Conservation (phyloP, 1,140 invertebrate species). For the Wasmannia auropunctata region DNA sequence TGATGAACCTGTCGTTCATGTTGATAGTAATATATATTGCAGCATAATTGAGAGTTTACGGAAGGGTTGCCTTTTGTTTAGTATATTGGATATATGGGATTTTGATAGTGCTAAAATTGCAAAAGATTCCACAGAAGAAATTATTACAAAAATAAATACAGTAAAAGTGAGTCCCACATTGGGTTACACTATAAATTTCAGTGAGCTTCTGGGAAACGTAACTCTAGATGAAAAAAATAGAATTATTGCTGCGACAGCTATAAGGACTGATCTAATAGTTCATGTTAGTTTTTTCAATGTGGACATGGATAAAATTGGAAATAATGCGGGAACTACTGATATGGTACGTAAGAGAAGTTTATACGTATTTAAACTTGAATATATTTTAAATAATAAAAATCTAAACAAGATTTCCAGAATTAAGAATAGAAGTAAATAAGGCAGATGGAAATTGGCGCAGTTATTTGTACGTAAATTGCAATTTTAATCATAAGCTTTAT, state of each 20-base stretch:
- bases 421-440: no score
- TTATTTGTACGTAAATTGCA: no score
- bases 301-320: conserved; percentile 88
- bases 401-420: no score
- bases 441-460: no score
- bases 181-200: conserved; percentile 89
- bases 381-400: no score
- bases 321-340: conserved; percentile 90
- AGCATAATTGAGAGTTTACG: conserved; percentile 86
- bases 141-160: conserved; percentile 87
- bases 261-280: conserved; percentile 88
- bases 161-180: conserved; percentile 87
- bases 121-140: conserved; percentile 87
- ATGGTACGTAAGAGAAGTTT: conserved; percentile 87
- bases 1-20: conserved; percentile 86
- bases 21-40: conserved; percentile 86
- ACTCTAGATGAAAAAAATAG: conserved; percentile 86
- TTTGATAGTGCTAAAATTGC: conserved; percentile 86
- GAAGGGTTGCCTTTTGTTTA: conserved; percentile 87
- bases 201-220: conserved; percentile 88
- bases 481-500: no score
- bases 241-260: conserved; percentile 88
- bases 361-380: conserved; percentile 64
- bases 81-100: conserved; percentile 90
- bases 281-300: conserved; percentile 89